These are phyloP conservation scores for Erethizon dorsatum DNA, from an alignment of 2,797 vertebrate genomes.

Conservation along the genomic window DNA sequence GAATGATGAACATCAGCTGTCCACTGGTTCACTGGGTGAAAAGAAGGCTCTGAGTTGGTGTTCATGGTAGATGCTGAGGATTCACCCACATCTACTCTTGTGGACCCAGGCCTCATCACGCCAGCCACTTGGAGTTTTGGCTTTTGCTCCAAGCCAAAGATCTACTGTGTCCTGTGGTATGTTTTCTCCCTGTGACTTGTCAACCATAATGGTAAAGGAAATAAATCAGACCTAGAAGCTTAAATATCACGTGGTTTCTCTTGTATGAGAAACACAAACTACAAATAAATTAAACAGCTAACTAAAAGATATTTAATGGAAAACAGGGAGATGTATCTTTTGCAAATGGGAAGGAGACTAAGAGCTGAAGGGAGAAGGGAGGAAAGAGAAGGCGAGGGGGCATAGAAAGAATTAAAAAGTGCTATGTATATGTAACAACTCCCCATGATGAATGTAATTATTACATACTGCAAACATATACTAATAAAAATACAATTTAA, in stretches of 20 bases:
- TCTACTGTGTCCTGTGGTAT: background rate
- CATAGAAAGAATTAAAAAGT: background rate
- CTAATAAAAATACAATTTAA: background rate
- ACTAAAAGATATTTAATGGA: background rate
- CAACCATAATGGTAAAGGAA: background rate
- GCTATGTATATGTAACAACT: background rate
- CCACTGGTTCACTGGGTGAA: fast-evolving
- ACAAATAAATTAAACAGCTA: background rate
- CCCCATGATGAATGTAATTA: background rate
- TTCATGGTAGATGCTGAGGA: background rate
- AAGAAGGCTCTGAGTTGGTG: fast-evolving
- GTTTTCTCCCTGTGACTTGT: background rate
- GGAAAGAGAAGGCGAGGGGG: background rate
- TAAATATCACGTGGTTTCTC: background rate
- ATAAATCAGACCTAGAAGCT: background rate
- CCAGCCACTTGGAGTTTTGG: fast-evolving
- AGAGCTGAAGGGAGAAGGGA: background rate
- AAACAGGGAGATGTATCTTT: background rate
- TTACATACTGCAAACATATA: background rate
- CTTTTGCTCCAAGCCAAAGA: background rate
- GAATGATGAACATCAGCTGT: background rate
- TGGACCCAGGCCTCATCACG: background rate
- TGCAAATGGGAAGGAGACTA: background rate
- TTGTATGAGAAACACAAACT: background rate
- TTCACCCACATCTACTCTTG: background rate